Evolutionary conservation across 2,113 vertebrate genomes (phyloP), one percentile per base, ranked within the genome.

Genomic region (Boleophthalmus pectinirostris): DNA sequence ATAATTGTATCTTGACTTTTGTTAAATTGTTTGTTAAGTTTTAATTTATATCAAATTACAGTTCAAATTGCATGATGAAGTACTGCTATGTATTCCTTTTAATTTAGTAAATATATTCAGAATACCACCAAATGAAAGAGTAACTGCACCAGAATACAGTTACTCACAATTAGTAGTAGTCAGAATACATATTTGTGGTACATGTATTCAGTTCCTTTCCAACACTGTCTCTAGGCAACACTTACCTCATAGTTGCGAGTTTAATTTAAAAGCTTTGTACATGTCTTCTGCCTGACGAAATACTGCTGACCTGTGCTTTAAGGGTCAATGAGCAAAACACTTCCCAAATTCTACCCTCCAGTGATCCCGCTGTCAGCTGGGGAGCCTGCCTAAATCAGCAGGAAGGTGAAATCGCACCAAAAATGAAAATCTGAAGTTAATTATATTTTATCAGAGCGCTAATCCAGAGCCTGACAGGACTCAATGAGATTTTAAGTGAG

Each of bases 231-330:
- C 4, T 29, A 2, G 4, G 29, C 4, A 29, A 29, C 29, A 4
- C 29, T 29, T 2, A 29, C 29, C 29, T 29, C 29, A 79, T 20
- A 72, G 78, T 82, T 88, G 76, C 79, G 61, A 80, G 73, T 49
- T 51, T 20, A 5, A 51, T 20, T 51, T 82, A 51, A 47, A 70
- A 38, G 63, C 74, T 18, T 24, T 23, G 15, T 9, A n/a, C 20
- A 7, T 3, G 7, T 21, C 53, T 66, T 21, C 47, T 66, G 64
- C 56, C 77, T 82, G 25, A 82, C 77, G 23, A 65, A 67, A 82
- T 81, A 82, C 66, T 81, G 79, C 67, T 38, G 18, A 64, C 79
- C 81, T 74, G 72, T 74, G 68, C 45, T 82, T 53, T 76, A 77
- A 1, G 25, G 73, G 65, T 84, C 70, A 77, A 38, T 73, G 81